Evolutionary conservation across 2,888 invertebrate genomes (phyloP).

Genomic region (Pristionchus arcanus): DNA sequence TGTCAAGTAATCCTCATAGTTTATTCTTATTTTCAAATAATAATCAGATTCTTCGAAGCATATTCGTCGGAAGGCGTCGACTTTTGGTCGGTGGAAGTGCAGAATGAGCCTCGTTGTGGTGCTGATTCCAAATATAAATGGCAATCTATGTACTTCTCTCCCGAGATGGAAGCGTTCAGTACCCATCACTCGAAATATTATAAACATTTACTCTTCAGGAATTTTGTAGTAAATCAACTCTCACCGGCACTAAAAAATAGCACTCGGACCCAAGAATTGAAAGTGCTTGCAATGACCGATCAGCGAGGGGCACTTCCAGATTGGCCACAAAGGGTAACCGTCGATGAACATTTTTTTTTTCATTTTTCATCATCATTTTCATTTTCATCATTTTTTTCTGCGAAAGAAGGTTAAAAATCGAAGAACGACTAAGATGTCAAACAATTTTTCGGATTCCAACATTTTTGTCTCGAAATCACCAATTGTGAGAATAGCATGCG

Average conservation of each 20-base stretch:
- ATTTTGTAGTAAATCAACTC: conserved; percentile 38
- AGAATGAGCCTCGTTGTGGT: conserved; percentile 88
- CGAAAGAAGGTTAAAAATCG: too few species aligned
- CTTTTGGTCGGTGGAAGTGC: conserved; percentile 89
- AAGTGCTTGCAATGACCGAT: not conserved
- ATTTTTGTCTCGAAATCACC: too few species aligned
- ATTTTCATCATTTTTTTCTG: too few species aligned
- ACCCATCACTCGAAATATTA: not conserved
- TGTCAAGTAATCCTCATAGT: conserved; percentile 9
- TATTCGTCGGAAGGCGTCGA: conserved; percentile 84
- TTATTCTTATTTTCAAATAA: not conserved
- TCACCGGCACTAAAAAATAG: conserved; percentile 18
- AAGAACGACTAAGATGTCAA: too few species aligned
- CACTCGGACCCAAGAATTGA: not conserved
- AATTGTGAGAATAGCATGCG: not conserved
- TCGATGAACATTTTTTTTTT: too few species aligned
- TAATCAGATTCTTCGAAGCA: conserved; percentile 86
- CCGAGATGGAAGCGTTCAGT: conserved; percentile 31
- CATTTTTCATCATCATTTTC: too few species aligned
- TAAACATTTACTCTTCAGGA: not conserved
- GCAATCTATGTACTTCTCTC: conserved; percentile 3
- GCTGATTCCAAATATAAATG: conserved; percentile 7
- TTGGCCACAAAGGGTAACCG: conserved; percentile 67
- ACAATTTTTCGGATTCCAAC: too few species aligned
- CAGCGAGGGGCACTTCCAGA: conserved; percentile 19